Conservation (phyloP, 2,888 invertebrate genomes). For the Apodemia zela region DNA sequence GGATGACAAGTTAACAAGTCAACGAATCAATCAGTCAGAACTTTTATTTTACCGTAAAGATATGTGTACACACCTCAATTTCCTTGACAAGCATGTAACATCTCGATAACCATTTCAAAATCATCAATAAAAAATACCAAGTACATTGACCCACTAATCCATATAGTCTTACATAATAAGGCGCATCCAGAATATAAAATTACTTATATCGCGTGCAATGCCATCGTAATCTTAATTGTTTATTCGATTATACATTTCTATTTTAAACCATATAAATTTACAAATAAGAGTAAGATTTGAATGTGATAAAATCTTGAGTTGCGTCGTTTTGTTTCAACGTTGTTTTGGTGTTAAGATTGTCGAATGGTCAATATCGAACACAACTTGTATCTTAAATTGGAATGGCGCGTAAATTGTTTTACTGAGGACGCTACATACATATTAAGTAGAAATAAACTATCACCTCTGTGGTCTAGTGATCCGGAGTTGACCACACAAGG, state of each 20-base stretch:
- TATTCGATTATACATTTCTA: constrained; percentile 16
- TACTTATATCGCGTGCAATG: constrained; percentile 47
- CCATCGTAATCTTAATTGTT: constrained; percentile 46
- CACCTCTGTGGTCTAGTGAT: too few relatives aligned
- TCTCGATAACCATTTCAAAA: constrained; percentile 18
- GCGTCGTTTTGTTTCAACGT: constrained; percentile 29
- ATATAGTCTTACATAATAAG: constrained; percentile 56
- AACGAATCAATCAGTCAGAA: too few relatives aligned
- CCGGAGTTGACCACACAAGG: too few relatives aligned
- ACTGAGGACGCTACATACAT: not conserved
- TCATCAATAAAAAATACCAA: constrained; percentile 42
- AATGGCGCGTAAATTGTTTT: constrained; percentile 11
- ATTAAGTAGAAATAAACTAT: constrained; percentile 10
- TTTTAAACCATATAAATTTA: constrained; percentile 18
- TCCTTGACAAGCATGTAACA: not conserved
- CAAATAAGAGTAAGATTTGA: constrained; percentile 17
- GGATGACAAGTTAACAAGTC: too few relatives aligned
- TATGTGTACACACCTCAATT: not conserved
- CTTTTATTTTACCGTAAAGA: not conserved
- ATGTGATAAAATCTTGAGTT: not conserved
- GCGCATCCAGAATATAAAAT: constrained; percentile 48
- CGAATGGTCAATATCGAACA: constrained; percentile 7
- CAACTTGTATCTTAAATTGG: constrained; percentile 10
- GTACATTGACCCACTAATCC: constrained; percentile 66
- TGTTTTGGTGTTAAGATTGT: constrained; percentile 45